These are phyloP conservation scores for Selene dorsalis DNA, from an alignment of 2,797 vertebrate genomes.

Conservation along the genomic window DNA sequence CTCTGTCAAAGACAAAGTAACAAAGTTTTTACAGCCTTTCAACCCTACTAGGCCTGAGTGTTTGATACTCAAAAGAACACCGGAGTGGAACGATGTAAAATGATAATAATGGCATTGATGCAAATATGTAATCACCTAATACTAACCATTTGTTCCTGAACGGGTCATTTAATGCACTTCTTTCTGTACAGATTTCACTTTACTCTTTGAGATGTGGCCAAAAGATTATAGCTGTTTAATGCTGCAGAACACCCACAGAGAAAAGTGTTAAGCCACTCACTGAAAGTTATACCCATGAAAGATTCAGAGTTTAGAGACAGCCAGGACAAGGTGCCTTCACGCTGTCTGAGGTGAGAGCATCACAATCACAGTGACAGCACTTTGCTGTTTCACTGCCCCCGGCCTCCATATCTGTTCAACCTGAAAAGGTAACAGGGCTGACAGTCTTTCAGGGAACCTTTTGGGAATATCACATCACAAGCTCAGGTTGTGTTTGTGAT, in stretches of 20 bases:
- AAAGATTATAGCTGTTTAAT: slow-evolving; percentile 15
- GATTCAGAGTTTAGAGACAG: neutral
- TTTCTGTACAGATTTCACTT: neutral
- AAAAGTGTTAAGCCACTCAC: neutral
- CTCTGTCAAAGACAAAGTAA: neutral
- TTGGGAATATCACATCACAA: slow-evolving; percentile 4
- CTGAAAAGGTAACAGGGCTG: slow-evolving; percentile 1
- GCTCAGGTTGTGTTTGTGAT: slow-evolving; percentile 14
- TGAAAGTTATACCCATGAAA: neutral
- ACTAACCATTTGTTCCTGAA: neutral
- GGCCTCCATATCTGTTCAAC: slow-evolving; percentile 4
- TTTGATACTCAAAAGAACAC: neutral
- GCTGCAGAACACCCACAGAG: slow-evolving; percentile 27
- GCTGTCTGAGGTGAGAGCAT: slow-evolving; percentile 17
- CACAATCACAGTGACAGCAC: neutral
- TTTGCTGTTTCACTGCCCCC: slow-evolving; percentile 13
- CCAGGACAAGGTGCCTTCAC: neutral
- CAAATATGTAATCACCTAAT: slow-evolving; percentile 1
- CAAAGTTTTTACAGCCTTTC: neutral
- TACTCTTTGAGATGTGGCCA: slow-evolving; percentile 17
- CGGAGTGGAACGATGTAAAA: neutral
- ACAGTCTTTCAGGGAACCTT: neutral
- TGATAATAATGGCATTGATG: neutral
- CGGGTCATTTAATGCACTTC: slow-evolving; percentile 6
- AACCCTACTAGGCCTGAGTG: neutral